phyloP scores from a whole-genome alignment of 2,797 vertebrate species.

The Tadarida brasiliensis region DNA sequence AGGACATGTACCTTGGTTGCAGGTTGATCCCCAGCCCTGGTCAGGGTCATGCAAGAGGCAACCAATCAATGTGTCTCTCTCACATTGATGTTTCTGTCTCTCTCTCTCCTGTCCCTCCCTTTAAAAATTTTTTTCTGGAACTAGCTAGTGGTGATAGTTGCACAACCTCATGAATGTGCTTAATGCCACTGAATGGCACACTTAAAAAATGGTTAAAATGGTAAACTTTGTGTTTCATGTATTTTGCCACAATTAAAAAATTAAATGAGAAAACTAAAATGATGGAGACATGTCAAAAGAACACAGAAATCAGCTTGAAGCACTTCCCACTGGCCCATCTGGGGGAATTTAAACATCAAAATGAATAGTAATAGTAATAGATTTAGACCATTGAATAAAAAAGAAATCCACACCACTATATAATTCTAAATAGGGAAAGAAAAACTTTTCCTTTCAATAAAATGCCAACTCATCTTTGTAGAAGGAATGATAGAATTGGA shows the following conservation, averaged over 20 bases:
- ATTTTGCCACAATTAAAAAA: conserved; percentile 12
- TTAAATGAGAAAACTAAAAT: conserved; percentile 37
- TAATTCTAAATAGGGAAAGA: not conserved
- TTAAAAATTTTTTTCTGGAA: not conserved
- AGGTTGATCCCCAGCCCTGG: too few relatives aligned
- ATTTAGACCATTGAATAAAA: not conserved
- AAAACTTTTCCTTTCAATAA: not conserved
- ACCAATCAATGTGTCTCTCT: too few relatives aligned
- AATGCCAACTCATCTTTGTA: conserved; percentile 45
- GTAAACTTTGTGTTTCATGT: not conserved
- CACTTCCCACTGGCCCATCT: not conserved
- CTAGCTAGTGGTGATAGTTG: not conserved
- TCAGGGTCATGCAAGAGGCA: too few relatives aligned
- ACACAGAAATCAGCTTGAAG: conserved; percentile 15
- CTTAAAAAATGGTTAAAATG: not conserved
- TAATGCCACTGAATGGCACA: not conserved
- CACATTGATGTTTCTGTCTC: too few relatives aligned
- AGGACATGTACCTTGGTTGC: too few relatives aligned
- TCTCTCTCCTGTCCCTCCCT: too few relatives aligned
- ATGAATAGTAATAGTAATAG: not conserved
- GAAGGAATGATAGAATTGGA: conserved; percentile 37
- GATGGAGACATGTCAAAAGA: not conserved
- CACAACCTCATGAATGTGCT: not conserved
- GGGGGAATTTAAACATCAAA: not conserved
- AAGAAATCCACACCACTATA: not conserved